phyloP scores from a whole-genome alignment of 2,113 vertebrate species.

The Zootoca vivipara region DNA sequence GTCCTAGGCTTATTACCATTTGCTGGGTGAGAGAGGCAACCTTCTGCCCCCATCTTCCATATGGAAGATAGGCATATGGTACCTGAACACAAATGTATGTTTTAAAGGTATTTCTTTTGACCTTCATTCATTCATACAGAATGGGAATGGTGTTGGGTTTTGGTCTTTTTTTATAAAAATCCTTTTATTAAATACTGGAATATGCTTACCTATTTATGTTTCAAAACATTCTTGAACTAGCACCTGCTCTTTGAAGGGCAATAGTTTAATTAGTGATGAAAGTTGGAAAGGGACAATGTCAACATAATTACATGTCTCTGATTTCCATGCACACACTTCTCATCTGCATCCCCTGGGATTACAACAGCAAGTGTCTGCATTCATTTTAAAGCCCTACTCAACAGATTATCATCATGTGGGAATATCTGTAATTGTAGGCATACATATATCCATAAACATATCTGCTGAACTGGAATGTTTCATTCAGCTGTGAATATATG shows the following conservation, averaged over 20 bases:
- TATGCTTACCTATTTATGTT: conserved; percentile 3
- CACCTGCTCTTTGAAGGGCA: neutral
- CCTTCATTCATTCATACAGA: neutral
- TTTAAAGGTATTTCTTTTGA: neutral
- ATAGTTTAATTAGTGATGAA: neutral
- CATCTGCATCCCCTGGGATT: neutral
- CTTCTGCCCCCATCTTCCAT: neutral
- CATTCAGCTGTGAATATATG: neutral
- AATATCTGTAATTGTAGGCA: neutral
- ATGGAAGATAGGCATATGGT: neutral
- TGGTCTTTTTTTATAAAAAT: neutral
- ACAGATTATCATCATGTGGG: neutral
- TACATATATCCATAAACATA: neutral
- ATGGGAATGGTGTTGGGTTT: neutral
- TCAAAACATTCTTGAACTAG: neutral
- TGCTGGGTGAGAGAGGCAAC: neutral
- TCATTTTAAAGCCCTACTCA: neutral
- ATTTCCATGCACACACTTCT: neutral
- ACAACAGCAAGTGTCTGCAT: neutral
- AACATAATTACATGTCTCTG: neutral
- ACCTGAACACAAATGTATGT: neutral
- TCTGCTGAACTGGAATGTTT: neutral
- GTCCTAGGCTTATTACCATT: neutral
- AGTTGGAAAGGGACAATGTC: neutral
- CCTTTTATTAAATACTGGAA: conserved; percentile 8